Evolutionary conservation across 1,140 invertebrate genomes (phyloP).

Genomic region (Dryas iulia): DNA sequence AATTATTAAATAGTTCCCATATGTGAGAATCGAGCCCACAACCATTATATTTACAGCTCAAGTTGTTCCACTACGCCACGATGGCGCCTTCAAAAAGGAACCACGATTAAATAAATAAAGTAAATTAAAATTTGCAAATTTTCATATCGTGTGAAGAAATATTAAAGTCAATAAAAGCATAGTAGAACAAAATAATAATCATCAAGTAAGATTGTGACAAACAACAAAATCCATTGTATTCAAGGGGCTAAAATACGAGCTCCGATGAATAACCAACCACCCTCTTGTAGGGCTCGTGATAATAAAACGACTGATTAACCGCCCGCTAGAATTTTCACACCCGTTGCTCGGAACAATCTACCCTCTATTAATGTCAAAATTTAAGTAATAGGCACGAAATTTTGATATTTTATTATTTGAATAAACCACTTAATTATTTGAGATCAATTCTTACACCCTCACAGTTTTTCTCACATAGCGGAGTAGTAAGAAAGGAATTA

Average conservation of each 20-base stretch:
- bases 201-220: background rate
- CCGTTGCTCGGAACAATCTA: constrained; percentile 5
- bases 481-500: too few species aligned
- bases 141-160: background rate
- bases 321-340: constrained; percentile 22
- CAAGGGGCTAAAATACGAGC: background rate
- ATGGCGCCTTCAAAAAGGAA: too few species aligned
- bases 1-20: too few species aligned
- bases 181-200: background rate
- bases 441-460: too few species aligned
- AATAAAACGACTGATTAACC: constrained; percentile 65
- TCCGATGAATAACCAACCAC: constrained; percentile 6
- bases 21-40: too few species aligned
- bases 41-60: too few species aligned
- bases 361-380: constrained; percentile 12
- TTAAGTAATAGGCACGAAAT: constrained; percentile 6
- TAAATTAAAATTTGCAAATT: background rate
- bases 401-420: background rate
- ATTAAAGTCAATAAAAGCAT: background rate
- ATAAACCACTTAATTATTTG: background rate
- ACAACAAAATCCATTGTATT: constrained; percentile 1
- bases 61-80: too few species aligned
- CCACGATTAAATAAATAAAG: background rate
- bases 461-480: too few species aligned
- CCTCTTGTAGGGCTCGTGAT: constrained; percentile 33